phyloP scores from a whole-genome alignment of 2,888 invertebrate genomes.

The Tipula vernalis region DNA sequence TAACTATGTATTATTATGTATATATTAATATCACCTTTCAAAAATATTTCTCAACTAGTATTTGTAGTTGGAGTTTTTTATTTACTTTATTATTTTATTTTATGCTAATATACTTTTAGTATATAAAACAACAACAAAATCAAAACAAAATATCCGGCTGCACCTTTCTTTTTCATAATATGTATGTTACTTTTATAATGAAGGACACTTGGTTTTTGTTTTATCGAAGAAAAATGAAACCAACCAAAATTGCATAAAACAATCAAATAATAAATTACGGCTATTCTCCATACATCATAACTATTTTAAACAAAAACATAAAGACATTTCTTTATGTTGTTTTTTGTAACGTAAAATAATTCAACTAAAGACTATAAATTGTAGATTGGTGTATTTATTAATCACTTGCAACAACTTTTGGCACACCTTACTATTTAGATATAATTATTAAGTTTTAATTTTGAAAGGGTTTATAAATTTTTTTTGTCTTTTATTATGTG shows the following conservation, averaged over 20 bases:
- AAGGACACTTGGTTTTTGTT: constrained; percentile 7
- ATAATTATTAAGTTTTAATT: not conserved
- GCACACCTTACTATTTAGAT: not conserved
- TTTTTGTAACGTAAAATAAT: not conserved
- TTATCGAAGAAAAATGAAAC: not conserved
- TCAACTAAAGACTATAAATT: not conserved
- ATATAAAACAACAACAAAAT: not conserved
- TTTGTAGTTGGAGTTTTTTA: not conserved
- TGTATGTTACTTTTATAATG: not conserved
- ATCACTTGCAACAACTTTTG: not conserved
- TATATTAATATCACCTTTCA: not conserved
- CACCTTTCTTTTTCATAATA: constrained; percentile 9
- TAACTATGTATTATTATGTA: not conserved
- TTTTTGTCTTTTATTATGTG: not conserved
- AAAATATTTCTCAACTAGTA: not conserved
- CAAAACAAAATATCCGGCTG: constrained; percentile 11
- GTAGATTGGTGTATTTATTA: not conserved
- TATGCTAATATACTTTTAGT: not conserved
- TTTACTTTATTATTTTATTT: not conserved
- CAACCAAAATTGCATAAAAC: not conserved
- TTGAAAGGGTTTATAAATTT: not conserved
- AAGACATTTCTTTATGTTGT: not conserved
- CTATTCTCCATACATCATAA: not conserved
- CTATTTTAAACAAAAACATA: not conserved
- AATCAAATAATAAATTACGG: not conserved